Conservation (phyloP, 1,140 invertebrate species). For the Trissolcus basalis region DNA sequence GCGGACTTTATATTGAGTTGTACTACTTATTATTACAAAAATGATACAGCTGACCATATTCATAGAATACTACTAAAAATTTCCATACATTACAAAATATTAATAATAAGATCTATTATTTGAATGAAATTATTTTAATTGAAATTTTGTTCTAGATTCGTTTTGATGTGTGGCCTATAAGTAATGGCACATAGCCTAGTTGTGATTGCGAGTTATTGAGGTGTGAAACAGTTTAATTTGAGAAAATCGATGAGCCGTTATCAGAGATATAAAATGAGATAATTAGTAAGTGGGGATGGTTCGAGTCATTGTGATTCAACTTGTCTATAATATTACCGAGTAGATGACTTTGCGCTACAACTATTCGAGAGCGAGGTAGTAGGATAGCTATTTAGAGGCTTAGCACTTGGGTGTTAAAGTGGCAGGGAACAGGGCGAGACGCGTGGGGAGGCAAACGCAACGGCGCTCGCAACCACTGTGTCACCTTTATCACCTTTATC, state of each 20-base stretch:
- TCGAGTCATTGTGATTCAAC: constrained; percentile 53
- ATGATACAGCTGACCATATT: too few relatives aligned
- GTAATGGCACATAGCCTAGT: not conserved
- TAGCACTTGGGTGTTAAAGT: constrained; percentile 66
- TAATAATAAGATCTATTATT: too few relatives aligned
- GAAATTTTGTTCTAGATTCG: not conserved
- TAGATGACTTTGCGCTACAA: constrained; percentile 48
- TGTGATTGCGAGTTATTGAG: constrained; percentile 4
- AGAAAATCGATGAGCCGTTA: constrained; percentile 9
- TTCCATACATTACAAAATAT: too few relatives aligned
- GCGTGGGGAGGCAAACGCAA: constrained; percentile 45
- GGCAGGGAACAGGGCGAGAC: constrained; percentile 46
- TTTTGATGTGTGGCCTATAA: not conserved
- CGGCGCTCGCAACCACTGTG: constrained; percentile 64
- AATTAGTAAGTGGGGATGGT: constrained; percentile 27
- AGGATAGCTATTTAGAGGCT: constrained; percentile 74
- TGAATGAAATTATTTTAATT: not conserved
- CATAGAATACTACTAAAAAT: too few relatives aligned
- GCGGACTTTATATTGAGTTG: too few relatives aligned
- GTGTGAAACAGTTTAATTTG: constrained; percentile 7
- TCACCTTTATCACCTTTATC: constrained; percentile 77
- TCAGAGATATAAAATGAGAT: constrained; percentile 12
- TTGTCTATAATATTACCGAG: constrained; percentile 51
- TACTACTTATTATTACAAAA: too few relatives aligned
- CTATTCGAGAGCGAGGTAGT: constrained; percentile 50